Evolutionary conservation across 2,797 vertebrate genomes (phyloP).

Genomic region (Thripadectes ignobilis): DNA sequence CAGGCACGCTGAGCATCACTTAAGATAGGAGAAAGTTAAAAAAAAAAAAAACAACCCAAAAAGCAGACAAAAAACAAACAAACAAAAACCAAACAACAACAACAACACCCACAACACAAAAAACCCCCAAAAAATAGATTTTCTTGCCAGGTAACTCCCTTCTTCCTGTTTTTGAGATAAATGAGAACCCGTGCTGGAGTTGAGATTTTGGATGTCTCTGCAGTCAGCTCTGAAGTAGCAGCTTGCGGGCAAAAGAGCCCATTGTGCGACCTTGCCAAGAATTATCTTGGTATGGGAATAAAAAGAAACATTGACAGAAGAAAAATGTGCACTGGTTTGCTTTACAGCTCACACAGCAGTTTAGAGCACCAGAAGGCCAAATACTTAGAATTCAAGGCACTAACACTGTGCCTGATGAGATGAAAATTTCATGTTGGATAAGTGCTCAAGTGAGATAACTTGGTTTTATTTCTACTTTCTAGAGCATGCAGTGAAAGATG

Average conservation of each 20-base stretch:
- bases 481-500: background rate
- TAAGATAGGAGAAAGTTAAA: background rate
- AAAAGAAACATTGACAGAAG: background rate
- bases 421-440: conserved; percentile 19
- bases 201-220: background rate
- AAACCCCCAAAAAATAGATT: no score
- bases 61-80: no score
- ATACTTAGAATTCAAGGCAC: conserved; percentile 24
- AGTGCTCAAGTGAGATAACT: conserved; percentile 14
- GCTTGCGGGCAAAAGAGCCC: background rate
- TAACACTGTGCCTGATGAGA: conserved; percentile 1
- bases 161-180: background rate
- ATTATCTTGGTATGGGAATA: background rate
- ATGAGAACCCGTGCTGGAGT: background rate
- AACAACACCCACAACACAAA: no score
- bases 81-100: background rate
- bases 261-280: background rate
- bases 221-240: background rate
- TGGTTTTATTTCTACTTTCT: conserved; percentile 17
- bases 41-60: background rate
- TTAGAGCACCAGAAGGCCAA: conserved; percentile 25
- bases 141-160: background rate
- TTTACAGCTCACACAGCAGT: background rate
- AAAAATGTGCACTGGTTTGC: background rate
- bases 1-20: background rate